Evolutionary conservation across 2,797 vertebrate species (phyloP), one percentile per base, ranked within the genome.

Genomic region (Channallabes apus): DNA sequence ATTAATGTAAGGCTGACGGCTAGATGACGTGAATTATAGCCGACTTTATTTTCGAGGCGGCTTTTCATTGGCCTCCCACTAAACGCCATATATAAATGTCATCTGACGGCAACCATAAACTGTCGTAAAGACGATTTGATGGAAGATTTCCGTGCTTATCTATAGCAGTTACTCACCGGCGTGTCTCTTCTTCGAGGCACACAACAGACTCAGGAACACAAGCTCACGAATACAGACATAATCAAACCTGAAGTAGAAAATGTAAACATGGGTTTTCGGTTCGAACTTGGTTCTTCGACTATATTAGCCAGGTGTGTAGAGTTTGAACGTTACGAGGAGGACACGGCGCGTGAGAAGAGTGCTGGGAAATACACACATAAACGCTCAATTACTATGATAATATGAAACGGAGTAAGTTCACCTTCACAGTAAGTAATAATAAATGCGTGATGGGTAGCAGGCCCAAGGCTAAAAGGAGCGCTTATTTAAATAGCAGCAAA

Each of bases 41-140:
- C 87, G 91, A 93, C 94, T 96, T 95, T 95, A 95, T 95, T 95
- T 95, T 93, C 92, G 93, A 93, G 92, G 91, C 82, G 86, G 86
- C 89, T 79, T 95, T 94, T 94, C 94, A 95, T 94, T 94, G 94
- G 94, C 90, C 90, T 91, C 77, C 90, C 92, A 92, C 93, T 95
- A 94, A 95, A 95, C 93, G 94, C 93, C 92, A 95, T 95, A 93
- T 93, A 95, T 96, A 95, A 95, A 95, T 93, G 95, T 95, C 94
- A 94, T 90, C 82, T 87, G 93, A 92, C 90, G 90, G 91, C 91
- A 86, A 91, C 91, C 87, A 90, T 94, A 94, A 95, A 95, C 92
- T 93, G 92, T 93, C 90, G 93, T 91, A 92, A 91, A 95, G 93
- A 92, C 91, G 91, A 91, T 94, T 93, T 94, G 94, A 95, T 94